phyloP scores from a whole-genome alignment of 2,888 invertebrate species.

The Acanthoscelides obtectus region DNA sequence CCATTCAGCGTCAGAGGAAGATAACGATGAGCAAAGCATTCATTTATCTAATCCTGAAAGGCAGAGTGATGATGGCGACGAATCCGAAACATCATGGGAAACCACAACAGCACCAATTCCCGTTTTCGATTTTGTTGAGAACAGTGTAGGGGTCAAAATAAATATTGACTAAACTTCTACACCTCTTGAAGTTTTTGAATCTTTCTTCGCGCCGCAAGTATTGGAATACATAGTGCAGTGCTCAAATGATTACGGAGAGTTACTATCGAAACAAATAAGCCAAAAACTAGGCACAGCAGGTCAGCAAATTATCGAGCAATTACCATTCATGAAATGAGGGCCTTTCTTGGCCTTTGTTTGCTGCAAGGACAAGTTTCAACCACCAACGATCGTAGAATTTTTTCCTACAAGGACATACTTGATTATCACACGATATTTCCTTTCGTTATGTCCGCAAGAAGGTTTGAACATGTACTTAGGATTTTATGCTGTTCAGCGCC shows the following conservation, averaged over 20 bases:
- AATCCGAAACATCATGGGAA: too few relatives aligned
- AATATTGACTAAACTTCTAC: neutral
- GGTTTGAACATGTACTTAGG: slow-evolving; percentile 15
- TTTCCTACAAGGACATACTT: slow-evolving; percentile 6
- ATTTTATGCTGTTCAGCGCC: slow-evolving; percentile 1
- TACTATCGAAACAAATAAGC: slow-evolving; percentile 2
- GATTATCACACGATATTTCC: slow-evolving; percentile 10
- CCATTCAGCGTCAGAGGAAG: too few relatives aligned
- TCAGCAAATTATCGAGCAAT: neutral
- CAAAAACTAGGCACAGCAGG: neutral
- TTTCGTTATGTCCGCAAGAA: slow-evolving; percentile 7
- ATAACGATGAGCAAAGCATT: too few relatives aligned
- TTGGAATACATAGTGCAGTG: slow-evolving; percentile 2
- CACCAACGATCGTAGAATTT: slow-evolving; percentile 3
- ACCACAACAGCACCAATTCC: slow-evolving; percentile 12
- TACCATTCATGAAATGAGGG: slow-evolving; percentile 10
- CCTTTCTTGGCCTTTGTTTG: slow-evolving; percentile 15
- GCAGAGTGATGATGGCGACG: too few relatives aligned
- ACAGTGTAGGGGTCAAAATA: neutral
- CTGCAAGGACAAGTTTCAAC: slow-evolving; percentile 12
- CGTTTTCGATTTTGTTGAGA: slow-evolving; percentile 11
- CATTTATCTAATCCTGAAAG: too few relatives aligned
- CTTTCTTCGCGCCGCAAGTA: slow-evolving; percentile 3
- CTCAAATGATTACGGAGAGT: slow-evolving; percentile 7
- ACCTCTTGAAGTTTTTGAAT: neutral